Base-by-base conservation (phyloP, 30 jellyfish, hydroid and myxozoan species). In the Chrysaora quinquecirrha region DNA sequence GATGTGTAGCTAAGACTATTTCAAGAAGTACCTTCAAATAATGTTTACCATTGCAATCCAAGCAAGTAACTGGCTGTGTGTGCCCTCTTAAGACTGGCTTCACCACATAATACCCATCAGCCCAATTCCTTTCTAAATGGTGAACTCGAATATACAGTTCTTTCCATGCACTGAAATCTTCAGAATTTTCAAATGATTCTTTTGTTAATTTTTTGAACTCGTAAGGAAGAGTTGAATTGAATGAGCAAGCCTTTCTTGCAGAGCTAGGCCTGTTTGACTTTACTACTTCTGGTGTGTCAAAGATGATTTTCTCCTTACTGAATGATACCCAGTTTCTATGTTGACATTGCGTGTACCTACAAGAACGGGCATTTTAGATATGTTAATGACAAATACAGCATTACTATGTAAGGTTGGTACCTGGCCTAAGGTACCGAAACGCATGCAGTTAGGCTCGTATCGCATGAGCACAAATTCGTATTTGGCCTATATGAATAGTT, bases 1-100 rank as follows among this genome's bases (percentile, higher is more conserved):
- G n/a, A n/a, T n/a, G n/a, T n/a, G 9, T 6, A 43, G 58, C 9
- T 6, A 43, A 43, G 58, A 43, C 16, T 43, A 6, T 16, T 43
- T 43, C 58, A 43, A 43, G 12, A 43, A 43, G 58, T 16, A 43
- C 58, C 16, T 43, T 6, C 58, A 43, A 6, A 16, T 6, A 43
- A 43, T 43, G 16, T 19, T 48, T 82, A 82, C 92, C 92, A 82
- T 82, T 38, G 50, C 85, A 82, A 34, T 69, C 92, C 85, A 82
- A 29, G 48, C 92, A 82, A 22, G 92, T 68, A 14, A 82, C 85
- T 48, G 85, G 92, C 80, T 82, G 92, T 14, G 76, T 31, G 58
- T 82, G 92, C n/a, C 92, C 92, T 43, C 92, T 64, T 62, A 82
- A 43, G 48, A 82, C 78, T n/a, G 92, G 92, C 22, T 82, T 82